These are phyloP conservation scores for Toxotes lorentzi DNA, from an alignment of 2,797 vertebrate genomes.

Conservation along the genomic window DNA sequence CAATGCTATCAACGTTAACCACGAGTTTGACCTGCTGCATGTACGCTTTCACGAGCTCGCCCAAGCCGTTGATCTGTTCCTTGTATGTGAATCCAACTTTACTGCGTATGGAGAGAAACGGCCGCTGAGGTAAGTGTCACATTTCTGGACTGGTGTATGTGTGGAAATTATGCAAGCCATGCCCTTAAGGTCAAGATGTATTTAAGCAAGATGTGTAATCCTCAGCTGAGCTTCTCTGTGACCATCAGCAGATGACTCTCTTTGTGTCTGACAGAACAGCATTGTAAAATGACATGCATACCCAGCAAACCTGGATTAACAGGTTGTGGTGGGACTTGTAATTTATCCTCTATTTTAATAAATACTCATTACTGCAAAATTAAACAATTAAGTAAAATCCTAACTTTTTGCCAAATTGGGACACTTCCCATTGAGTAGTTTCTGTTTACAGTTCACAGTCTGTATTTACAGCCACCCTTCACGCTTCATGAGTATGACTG, in stretches of 20 bases:
- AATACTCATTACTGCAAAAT: constrained; percentile 1
- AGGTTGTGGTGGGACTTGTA: background rate
- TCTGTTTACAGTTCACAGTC: constrained; percentile 17
- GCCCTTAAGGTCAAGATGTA: background rate
- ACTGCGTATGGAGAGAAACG: constrained; percentile 95
- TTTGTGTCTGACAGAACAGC: background rate
- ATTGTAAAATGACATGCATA: background rate
- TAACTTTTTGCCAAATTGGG: background rate
- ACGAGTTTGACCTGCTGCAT: constrained; percentile 97
- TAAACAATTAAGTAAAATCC: background rate
- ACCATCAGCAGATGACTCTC: constrained; percentile 10
- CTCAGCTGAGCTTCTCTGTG: constrained; percentile 7
- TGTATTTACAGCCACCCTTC: constrained; percentile 44
- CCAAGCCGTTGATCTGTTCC: constrained; percentile 93
- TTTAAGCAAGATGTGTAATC: constrained; percentile 31
- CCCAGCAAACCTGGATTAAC: constrained; percentile 23
- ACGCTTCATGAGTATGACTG: constrained; percentile 10
- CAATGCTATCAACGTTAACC: constrained; percentile 98
- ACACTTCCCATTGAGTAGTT: background rate
- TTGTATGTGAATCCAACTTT: constrained; percentile 98
- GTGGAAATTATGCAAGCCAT: background rate
- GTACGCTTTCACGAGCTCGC: constrained; percentile 94
- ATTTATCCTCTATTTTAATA: background rate
- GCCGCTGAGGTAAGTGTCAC: constrained; percentile 83
- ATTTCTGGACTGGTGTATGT: background rate